Base-by-base conservation (phyloP, 2,797 vertebrate genomes). In the Enteromius argenteus region DNA sequence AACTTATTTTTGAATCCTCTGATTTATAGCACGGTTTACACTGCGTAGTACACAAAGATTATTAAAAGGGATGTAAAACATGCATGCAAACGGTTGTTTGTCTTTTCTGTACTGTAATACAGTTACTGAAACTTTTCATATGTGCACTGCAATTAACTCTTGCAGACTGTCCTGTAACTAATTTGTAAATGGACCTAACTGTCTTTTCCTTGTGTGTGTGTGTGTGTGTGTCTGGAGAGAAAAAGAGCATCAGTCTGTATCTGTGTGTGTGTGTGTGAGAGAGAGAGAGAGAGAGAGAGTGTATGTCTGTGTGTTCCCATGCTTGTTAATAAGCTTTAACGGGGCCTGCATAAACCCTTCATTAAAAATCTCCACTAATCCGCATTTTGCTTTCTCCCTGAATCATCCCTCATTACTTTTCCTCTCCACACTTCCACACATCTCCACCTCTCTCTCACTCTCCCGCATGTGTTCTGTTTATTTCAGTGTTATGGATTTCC, bases 401-500 rank as follows among this genome's bases (percentile, higher is more conserved):
- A 78, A 83, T 83, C 85, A 83, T 86, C 81, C 77, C 84, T 83
- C 80, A 78, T 82, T 81, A 71, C 42, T 77, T 72, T 82, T 79
- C 58, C 80, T 79, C 60, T 83, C 68, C 76, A 78, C 82, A 78
- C 74, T 62, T 77, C 62, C 51, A 42, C 81, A 58, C 75, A 35
- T 71, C 81, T 56, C 81, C 64, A 37, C 58, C 58, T 53, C 73
- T 68, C 62, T 51, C 44, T 83, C 56, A 0, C 68, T 66, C 80
- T 58, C 62, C 46, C 14, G 39, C 3, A 72, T 72, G 73, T 23
- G 64, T 85, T 64, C 39, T 81, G 79, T 83, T 83, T 86, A 78
- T 84, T 86, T 79, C 39, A 51, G 51, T 78, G 58, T 73, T 73
- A 79, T 80, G 46, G 51, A 91, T 92, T 92, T 92, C 87, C 27